Evolutionary conservation across 2,888 invertebrate species (phyloP), one percentile per base, ranked within the genome.

Genomic region (Cerceris rybyensis): DNA sequence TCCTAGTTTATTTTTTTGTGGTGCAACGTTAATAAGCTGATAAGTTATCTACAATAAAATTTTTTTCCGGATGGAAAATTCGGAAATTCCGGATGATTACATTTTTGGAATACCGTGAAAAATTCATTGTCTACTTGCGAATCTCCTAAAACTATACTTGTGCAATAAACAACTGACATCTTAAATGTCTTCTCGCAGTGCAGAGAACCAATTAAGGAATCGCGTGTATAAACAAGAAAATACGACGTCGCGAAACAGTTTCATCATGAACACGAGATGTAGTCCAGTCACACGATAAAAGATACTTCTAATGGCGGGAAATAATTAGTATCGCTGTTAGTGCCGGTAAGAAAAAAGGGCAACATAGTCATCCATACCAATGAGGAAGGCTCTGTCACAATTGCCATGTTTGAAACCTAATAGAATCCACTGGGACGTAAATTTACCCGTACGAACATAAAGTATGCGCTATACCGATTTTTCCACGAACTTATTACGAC

Each of bases 381-480:
- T 59, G 75, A 68, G 75, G 43, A 60, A 63, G 57, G 70, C 58
- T 14, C 60, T 70, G 75, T 75, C 65, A 58, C 68, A 79, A 81
- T 69, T 67, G 17, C 43, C 43, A 69, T 54, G 59, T 65, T 28
- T 66, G 75, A 63, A 61, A 72, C 64, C 74, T 83, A 87, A 87
- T 86, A 79, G 78, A 81, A 80, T 78, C 84, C 81, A 42, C 50
- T 73, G 84, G 81, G 85, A 86, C 74, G 70, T 78, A 71, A 82
- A 74, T 81, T 68, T 73, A 66, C 70, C 58, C 43, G 58, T 57
- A 63, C 68, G 55, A 76, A 64, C 71, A 28, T n/a, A 65, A 70
- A 68, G 59, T 43, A 58, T 43, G 57, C 46, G 6, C 43, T 41
- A 58, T 61, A 64, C 28, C 42, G 73, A 73, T 81, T 84, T 28